These are phyloP conservation scores for Ibidorhyncha struthersii DNA, from an alignment of 2,113 vertebrate genomes.

Conservation along the genomic window DNA sequence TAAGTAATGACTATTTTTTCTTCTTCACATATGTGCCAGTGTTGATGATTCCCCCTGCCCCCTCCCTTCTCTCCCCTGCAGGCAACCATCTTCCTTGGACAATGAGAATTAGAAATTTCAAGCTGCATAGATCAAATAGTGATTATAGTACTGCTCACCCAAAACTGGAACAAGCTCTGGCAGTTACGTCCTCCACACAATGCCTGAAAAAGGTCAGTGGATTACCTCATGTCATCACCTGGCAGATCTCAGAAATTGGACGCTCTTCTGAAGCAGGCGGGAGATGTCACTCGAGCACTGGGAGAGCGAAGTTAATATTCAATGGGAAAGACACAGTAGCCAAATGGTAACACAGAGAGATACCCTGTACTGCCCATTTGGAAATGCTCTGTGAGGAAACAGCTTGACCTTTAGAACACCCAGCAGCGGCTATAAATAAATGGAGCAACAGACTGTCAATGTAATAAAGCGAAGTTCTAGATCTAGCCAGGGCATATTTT, in stretches of 20 bases:
- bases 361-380: constrained; percentile 36
- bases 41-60: constrained; percentile 16
- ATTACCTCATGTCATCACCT: constrained; percentile 60
- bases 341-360: constrained; percentile 24
- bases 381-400: constrained; percentile 31
- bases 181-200: not conserved
- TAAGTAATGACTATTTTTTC: constrained; percentile 54
- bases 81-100: constrained; percentile 25
- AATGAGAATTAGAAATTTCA: constrained; percentile 39
- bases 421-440: constrained; percentile 61
- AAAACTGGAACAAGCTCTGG: not conserved
- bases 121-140: constrained; percentile 40
- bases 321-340: constrained; percentile 4
- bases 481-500: constrained; percentile 24
- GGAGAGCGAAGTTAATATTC: constrained; percentile 9
- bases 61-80: constrained; percentile 9
- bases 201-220: constrained; percentile 47
- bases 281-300: constrained; percentile 1
- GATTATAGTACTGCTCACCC: constrained; percentile 37
- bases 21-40: constrained; percentile 50
- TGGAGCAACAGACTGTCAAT: constrained; percentile 35
- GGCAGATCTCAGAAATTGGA: constrained; percentile 39
- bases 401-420: constrained; percentile 57
- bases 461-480: constrained; percentile 35
- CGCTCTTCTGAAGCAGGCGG: not conserved